Conservation (phyloP, 2,113 vertebrate genomes). For the Columbina picui region DNA sequence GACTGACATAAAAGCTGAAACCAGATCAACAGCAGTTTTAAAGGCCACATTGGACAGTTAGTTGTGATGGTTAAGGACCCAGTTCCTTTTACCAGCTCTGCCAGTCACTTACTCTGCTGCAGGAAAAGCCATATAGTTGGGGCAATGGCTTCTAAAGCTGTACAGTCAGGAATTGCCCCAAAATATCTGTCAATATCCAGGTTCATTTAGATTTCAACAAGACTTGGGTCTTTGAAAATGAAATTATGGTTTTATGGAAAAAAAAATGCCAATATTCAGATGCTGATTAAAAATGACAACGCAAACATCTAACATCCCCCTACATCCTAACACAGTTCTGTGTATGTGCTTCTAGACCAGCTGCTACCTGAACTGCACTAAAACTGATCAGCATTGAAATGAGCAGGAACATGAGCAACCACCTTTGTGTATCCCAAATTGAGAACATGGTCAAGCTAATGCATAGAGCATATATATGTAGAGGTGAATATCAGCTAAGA, state of each 20-base stretch:
- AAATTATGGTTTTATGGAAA: not conserved
- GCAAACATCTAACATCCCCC: not conserved
- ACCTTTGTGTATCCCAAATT: not conserved
- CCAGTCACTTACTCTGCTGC: not conserved
- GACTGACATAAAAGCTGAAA: not conserved
- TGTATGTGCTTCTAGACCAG: not conserved
- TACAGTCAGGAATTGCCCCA: not conserved
- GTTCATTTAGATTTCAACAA: not conserved
- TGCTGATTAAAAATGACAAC: not conserved
- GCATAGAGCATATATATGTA: too few species aligned
- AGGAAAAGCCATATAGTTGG: not conserved
- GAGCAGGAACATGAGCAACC: not conserved
- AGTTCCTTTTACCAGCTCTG: not conserved
- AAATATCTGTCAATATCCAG: not conserved
- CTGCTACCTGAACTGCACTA: not conserved
- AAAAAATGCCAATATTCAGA: not conserved
- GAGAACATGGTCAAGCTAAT: not conserved
- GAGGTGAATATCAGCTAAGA: not conserved
- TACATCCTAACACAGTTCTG: not conserved
- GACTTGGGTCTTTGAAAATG: not conserved
- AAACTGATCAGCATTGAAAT: not conserved
- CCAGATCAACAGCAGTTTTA: not conserved
- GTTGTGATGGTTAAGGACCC: not conserved
- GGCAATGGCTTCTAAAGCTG: not conserved
- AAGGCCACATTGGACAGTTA: not conserved